Percentiles rank a stretch among this genome's conserved stretches.
Conservation (phyloP, 2,113 vertebrate genomes). For the Crotalus helleri region DNA sequence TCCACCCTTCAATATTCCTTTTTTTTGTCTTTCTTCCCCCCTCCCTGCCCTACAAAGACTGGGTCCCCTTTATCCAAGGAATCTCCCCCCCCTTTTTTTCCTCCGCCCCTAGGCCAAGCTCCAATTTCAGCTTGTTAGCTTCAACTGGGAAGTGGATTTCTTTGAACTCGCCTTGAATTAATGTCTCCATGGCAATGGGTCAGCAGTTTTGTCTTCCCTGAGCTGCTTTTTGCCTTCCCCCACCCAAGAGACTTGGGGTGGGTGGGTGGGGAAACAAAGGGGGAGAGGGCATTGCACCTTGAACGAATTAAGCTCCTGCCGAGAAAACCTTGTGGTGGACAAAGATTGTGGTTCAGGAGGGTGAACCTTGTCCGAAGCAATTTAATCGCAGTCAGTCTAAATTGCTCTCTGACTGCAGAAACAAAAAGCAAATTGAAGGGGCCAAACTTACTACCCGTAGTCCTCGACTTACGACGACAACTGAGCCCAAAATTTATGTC, state of each 20-base stretch:
- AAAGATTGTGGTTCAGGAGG: not conserved
- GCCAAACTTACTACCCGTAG: not conserved
- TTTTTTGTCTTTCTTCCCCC: conserved; percentile 32
- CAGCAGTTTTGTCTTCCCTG: conserved; percentile 58
- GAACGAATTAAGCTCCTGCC: not conserved
- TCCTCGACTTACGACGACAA: rapidly evolving
- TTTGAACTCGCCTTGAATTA: conserved; percentile 78
- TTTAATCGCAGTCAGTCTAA: not conserved
- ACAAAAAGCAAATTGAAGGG: not conserved
- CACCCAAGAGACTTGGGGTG: not conserved
- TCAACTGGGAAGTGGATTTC: conserved; percentile 63
- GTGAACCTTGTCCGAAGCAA: not conserved
- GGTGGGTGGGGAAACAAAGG: too few species aligned
- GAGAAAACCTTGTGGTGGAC: not conserved
- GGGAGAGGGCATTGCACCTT: not conserved
- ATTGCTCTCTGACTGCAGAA: not conserved
- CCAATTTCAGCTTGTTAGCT: conserved; percentile 65
- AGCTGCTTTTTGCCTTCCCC: conserved; percentile 67
- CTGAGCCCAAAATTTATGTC: rapidly evolving
- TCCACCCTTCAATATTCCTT: conserved; percentile 7
- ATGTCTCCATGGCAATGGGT: conserved; percentile 74
- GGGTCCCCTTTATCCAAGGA: conserved; percentile 53
- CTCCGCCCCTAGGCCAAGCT: conserved; percentile 52
- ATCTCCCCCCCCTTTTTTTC: not conserved
- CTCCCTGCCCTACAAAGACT: conserved; percentile 19